phyloP scores from a whole-genome alignment of 1,140 invertebrate genomes.

The honey bee (Apis mellifera) region Amel_HAv3.1 CM009944.2:3751501-3752000 shows the following conservation, averaged over 20 bases:
- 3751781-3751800: no score
- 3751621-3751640: constrained; percentile 59
- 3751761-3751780: no score
- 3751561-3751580: constrained; percentile 47
- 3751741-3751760: not conserved
- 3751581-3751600: constrained; percentile 31
- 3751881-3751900: no score
- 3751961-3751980: no score
- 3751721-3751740: not conserved
- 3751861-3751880: no score
- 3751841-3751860: no score
- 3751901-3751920: no score
- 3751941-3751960: no score
- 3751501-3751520: constrained; percentile 21
- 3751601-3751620: constrained; percentile 41
- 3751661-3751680: constrained; percentile 38
- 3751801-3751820: no score
- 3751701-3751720: constrained; percentile 33
- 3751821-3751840: no score
- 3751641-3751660: constrained; percentile 53
- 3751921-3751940: no score
- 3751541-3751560: constrained; percentile 36
- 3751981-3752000: no score
- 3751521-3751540: constrained; percentile 10
- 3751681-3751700: constrained; percentile 26